These are phyloP conservation scores for Struthio camelus DNA, from an alignment of 2,113 vertebrate genomes.

Conservation along the genomic window DNA sequence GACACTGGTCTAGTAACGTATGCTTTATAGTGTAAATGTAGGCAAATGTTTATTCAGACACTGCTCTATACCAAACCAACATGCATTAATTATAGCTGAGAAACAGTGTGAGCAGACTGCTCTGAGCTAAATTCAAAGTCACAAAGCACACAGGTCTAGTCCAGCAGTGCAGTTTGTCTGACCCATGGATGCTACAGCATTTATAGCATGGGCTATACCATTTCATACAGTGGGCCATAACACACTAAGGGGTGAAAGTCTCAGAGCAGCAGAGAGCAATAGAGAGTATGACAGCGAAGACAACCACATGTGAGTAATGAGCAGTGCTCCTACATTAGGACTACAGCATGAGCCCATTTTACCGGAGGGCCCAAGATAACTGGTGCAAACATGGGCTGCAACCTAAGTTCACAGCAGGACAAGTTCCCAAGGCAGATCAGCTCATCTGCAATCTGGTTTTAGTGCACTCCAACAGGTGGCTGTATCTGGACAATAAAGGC, in stretches of 20 bases:
- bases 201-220: not conserved
- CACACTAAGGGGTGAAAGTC: not conserved
- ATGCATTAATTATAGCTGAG: not conserved
- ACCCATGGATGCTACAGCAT: not conserved
- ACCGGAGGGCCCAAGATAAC: not conserved
- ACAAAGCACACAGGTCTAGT: not conserved
- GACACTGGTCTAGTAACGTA: not conserved
- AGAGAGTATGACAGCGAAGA: not conserved
- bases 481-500: not conserved
- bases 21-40: not conserved
- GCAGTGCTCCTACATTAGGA: not conserved
- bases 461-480: accelerated
- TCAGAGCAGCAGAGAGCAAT: not conserved
- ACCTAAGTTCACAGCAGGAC: not conserved
- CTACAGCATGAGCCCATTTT: accelerated
- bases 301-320: not conserved
- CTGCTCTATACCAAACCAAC: not conserved
- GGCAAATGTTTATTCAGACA: not conserved
- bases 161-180: not conserved
- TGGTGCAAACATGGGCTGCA: not conserved
- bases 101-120: not conserved
- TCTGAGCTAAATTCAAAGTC: not conserved
- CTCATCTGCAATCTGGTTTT: not conserved
- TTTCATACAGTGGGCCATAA: not conserved
- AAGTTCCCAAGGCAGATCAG: not conserved